Evolutionary conservation across 2,888 invertebrate species (phyloP), one percentile per base, ranked within the genome.

Genomic region (Cephus pygmeus): DNA sequence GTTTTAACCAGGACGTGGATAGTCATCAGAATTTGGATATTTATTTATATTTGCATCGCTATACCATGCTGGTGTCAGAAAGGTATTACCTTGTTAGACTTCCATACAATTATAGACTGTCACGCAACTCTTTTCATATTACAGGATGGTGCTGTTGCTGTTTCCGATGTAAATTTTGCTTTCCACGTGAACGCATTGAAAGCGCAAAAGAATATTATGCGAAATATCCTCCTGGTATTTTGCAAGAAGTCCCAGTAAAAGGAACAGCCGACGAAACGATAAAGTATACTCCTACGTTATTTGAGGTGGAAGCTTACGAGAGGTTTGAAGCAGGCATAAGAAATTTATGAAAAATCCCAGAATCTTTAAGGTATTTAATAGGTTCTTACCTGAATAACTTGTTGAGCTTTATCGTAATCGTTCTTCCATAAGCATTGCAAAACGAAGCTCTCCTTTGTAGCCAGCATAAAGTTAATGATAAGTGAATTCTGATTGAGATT

Each of bases 331-430:
- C 93, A 86, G 92, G 92, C 76, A 90, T 95, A 85, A 92, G 92
- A 87, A 93, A 93, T 81, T 89, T 94, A 79, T 93, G 79, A 90
- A 79, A 75, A 77, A 69, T 15, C 9, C 56, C 56, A 31, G 69
- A 56, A 12, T 56, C 23, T 79, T 35, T 74, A 34, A 74, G 34
- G 35, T 75, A 77, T 23, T 34, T 23, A 23, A 56, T 71, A 71
- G n/a, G 79, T 40, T 88, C 92, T 93, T 92, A 97, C 97, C 95
- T 96, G 94, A 84, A 97, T 94, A 80, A 97, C 96, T 92, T 96
- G 94, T 86, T 95, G 94, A 0, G 96, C 96, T 91, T 95, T 95
- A 11, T 93, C 93, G 83, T 95, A 95, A 88, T 96, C 95, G 79
- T 94, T 94, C 80, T 94, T 94, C 85, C 95, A 95, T 71, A 97